phyloP scores from a whole-genome alignment of 2,113 vertebrate genomes.

The Pelecanoides urinatrix region DNA sequence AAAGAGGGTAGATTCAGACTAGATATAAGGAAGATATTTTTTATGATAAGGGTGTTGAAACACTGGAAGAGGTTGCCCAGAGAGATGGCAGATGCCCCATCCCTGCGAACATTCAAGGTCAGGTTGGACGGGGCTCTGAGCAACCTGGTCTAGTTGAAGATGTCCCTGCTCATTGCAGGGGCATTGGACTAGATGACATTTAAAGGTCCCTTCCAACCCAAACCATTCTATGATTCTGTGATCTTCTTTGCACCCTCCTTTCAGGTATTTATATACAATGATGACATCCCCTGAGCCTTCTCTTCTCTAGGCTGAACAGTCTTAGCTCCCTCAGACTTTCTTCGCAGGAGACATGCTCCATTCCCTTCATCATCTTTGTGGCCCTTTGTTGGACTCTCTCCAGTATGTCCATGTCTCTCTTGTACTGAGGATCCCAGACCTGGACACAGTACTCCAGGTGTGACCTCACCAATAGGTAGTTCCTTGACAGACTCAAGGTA shows the following conservation, averaged over 20 bases:
- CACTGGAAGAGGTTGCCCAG: not conserved
- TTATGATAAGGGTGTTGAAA: rapidly evolving
- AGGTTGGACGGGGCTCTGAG: rapidly evolving
- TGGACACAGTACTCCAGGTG: not conserved
- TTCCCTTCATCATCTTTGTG: not conserved
- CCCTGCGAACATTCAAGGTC: not conserved
- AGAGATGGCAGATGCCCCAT: not conserved
- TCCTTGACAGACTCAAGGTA: not conserved
- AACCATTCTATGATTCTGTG: not conserved
- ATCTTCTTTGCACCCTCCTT: not conserved
- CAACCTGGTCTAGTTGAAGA: not conserved
- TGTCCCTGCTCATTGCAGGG: not conserved
- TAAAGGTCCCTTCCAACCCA: not conserved
- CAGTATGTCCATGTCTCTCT: not conserved
- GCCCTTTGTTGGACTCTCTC: not conserved
- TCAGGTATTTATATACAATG: not conserved
- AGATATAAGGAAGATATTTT: not conserved
- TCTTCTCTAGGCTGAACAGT: not conserved
- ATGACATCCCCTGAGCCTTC: not conserved
- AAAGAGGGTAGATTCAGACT: not conserved
- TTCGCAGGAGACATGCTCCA: not conserved
- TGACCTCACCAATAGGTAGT: not conserved
- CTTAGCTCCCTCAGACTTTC: not conserved
- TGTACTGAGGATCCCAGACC: not conserved
- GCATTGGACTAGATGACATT: not conserved